Conservation (phyloP, 1,140 invertebrate genomes). For the Diorhabda sublineata region DNA sequence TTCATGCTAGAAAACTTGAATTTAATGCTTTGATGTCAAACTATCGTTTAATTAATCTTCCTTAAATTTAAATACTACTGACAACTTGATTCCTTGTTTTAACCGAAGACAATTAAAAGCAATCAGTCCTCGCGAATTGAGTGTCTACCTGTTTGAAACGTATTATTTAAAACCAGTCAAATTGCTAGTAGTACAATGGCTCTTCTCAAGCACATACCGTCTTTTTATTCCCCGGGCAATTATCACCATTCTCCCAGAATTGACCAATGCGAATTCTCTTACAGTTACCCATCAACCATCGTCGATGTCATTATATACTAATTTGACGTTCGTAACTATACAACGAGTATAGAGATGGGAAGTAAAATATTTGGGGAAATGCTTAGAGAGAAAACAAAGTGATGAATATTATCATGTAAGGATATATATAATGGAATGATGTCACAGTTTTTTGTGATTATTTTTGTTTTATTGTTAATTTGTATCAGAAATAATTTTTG, state of each 20-base stretch:
- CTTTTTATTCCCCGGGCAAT: slow-evolving; percentile 9
- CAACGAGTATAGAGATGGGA: not conserved
- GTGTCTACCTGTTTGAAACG: no score
- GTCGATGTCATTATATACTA: slow-evolving; percentile 19
- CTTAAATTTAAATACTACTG: no score
- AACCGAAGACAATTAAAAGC: no score
- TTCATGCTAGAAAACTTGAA: no score
- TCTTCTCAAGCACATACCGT: slow-evolving; percentile 6
- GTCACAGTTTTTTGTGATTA: not conserved
- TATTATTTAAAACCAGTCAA: slow-evolving; percentile 6
- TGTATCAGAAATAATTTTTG: not conserved
- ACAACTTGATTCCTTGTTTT: no score
- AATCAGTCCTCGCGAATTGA: no score
- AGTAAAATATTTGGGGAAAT: not conserved
- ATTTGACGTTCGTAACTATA: slow-evolving; percentile 18
- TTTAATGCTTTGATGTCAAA: no score
- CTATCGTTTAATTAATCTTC: no score
- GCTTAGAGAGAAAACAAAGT: no score
- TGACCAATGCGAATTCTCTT: slow-evolving; percentile 18
- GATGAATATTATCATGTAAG: no score
- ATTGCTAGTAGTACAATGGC: not conserved
- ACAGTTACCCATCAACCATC: slow-evolving; percentile 19
- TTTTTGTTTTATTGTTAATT: not conserved
- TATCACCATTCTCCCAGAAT: slow-evolving; percentile 19
- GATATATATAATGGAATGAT: not conserved